Conservation (phyloP, 2,888 invertebrate genomes). For the Leucania comma region DNA sequence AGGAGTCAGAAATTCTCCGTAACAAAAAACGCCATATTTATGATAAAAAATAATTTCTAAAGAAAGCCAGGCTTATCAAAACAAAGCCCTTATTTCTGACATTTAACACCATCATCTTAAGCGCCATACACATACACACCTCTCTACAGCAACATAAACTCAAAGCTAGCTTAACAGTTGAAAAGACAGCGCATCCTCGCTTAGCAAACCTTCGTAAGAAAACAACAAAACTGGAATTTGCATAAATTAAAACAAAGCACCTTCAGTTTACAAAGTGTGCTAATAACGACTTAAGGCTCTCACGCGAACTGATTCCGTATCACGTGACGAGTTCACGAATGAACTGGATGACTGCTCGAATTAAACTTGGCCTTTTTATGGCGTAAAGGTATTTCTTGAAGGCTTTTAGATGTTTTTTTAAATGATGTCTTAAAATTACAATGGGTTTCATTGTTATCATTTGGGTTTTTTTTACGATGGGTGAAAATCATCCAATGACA, state of each 20-base stretch:
- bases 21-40: too few relatives aligned
- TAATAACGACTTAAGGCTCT: conserved; percentile 81
- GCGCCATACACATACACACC: background rate
- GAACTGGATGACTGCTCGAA: conserved; percentile 56
- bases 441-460: too few relatives aligned
- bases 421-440: background rate
- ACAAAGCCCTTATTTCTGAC: conserved; percentile 1
- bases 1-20: too few relatives aligned
- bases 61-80: background rate
- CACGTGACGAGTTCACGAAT: conserved; percentile 73
- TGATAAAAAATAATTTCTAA: too few relatives aligned
- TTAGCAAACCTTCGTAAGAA: conserved; percentile 80
- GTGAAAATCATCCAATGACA: too few relatives aligned
- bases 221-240: conserved; percentile 86
- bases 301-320: conserved; percentile 79
- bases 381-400: background rate
- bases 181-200: conserved; percentile 71
- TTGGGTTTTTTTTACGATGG: too few relatives aligned
- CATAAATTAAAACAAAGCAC: conserved; percentile 85
- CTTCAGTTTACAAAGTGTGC: conserved; percentile 81
- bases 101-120: conserved; percentile 21
- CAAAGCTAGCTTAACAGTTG: conserved; percentile 62
- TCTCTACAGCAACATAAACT: conserved; percentile 34
- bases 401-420: background rate
- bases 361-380: conserved; percentile 48